Evolutionary conservation across 2,113 vertebrate species (phyloP).

Genomic region (Marmota monax): DNA sequence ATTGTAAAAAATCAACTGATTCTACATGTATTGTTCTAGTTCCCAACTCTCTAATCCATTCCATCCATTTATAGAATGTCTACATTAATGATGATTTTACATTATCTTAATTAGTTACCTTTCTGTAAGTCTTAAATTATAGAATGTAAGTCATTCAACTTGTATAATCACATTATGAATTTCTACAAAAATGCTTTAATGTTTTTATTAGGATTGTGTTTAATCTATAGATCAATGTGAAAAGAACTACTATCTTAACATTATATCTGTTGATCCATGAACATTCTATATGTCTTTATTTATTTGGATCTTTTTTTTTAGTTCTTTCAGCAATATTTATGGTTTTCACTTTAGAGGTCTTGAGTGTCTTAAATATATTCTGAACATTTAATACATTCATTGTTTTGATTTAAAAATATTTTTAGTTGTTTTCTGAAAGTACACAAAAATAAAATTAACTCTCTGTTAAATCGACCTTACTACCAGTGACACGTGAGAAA

Average conservation of each 20-base stretch:
- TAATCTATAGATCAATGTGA: background rate
- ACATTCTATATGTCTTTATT: background rate
- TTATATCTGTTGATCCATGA: background rate
- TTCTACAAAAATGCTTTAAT: background rate
- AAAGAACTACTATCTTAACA: background rate
- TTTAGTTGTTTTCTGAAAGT: background rate
- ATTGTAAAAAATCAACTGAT: background rate
- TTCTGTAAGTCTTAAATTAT: background rate
- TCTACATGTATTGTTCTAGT: background rate
- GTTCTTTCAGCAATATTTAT: background rate
- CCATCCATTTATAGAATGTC: background rate
- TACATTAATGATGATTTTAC: background rate
- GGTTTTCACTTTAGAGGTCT: background rate
- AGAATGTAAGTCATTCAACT: background rate
- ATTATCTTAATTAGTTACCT: background rate
- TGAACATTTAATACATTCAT: background rate
- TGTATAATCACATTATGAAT: background rate
- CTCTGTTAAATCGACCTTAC: background rate
- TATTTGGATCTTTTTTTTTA: background rate
- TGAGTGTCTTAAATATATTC: background rate
- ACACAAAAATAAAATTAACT: background rate
- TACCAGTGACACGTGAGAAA: background rate
- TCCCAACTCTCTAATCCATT: background rate
- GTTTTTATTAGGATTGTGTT: background rate
- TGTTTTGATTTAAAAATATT: conserved; percentile 7